phyloP scores from a whole-genome alignment of 37 sponge, comb jelly and placozoan species.

The Halichondria panicea region DNA sequence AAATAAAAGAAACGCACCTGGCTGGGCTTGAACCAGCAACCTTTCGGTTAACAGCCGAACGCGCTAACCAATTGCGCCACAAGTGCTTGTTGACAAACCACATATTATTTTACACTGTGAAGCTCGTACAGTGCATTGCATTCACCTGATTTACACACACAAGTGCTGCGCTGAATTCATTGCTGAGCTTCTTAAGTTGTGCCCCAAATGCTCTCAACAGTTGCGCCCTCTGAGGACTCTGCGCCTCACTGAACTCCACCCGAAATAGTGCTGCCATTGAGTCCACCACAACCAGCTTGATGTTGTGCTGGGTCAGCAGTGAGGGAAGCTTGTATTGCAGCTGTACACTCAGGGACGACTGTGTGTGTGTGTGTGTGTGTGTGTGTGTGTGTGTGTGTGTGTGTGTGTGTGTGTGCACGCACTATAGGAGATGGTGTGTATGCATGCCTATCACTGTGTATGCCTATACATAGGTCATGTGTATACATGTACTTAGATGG shows the following conservation, averaged over 20 bases:
- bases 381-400: slow-evolving; percentile 12
- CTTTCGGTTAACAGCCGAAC: neutral
- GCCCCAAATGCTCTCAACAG: slow-evolving; percentile 66
- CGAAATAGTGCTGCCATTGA: slow-evolving; percentile 90
- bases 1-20: neutral
- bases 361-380: slow-evolving; percentile 2
- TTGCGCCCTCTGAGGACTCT: slow-evolving; percentile 55
- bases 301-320: slow-evolving; percentile 41
- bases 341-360: slow-evolving; percentile 56
- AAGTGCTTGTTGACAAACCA: too few relatives aligned
- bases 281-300: slow-evolving; percentile 83
- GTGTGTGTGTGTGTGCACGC: slow-evolving; percentile 10
- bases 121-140: too few relatives aligned
- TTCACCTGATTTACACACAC: slow-evolving; percentile 89
- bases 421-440: too few relatives aligned
- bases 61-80: too few relatives aligned
- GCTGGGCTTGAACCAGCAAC: slow-evolving; percentile 7
- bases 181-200: slow-evolving; percentile 39
- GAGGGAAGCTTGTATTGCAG: slow-evolving; percentile 64
- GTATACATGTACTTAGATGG: too few relatives aligned
- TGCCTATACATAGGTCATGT: too few relatives aligned
- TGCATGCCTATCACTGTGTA: too few relatives aligned
- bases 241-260: slow-evolving; percentile 62
- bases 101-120: too few relatives aligned
- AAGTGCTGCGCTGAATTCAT: slow-evolving; percentile 52